Percentiles rank a stretch among this genome's conserved stretches.
These are phyloP conservation scores for Platysternon megacephalum DNA, from an alignment of 2,113 vertebrate genomes.

Conservation along the genomic window DNA sequence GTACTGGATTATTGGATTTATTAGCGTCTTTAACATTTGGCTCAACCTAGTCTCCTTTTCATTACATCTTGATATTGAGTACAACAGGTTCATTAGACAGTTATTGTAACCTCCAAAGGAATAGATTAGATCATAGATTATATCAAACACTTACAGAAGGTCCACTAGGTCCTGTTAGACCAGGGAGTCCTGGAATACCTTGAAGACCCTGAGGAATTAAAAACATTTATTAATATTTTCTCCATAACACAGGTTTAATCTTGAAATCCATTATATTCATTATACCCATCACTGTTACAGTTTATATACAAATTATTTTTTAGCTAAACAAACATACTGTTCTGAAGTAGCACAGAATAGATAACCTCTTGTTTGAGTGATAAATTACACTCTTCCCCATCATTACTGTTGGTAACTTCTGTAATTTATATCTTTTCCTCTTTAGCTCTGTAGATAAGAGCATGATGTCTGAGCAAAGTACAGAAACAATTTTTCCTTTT, in stretches of 20 bases:
- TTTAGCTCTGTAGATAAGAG: background rate
- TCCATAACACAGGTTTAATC: background rate
- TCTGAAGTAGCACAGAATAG: background rate
- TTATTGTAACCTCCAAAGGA: background rate
- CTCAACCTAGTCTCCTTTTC: background rate
- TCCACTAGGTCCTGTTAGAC: conserved; percentile 85
- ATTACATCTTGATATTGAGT: background rate
- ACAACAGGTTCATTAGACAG: background rate
- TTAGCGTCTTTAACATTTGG: background rate
- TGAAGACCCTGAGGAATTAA: conserved; percentile 83
- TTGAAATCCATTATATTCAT: background rate
- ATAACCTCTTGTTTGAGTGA: background rate
- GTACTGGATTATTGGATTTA: background rate
- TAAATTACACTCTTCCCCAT: background rate
- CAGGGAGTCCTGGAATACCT: conserved; percentile 89
- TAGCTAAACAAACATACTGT: background rate
- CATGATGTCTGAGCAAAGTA: background rate
- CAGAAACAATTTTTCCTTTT: background rate
- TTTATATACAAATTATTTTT: fast-evolving
- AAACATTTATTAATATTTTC: background rate
- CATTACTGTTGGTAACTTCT: background rate
- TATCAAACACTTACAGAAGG: conserved; percentile 81
- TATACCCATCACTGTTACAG: background rate
- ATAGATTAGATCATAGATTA: background rate
- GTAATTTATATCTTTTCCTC: background rate